Percentiles rank a stretch among this genome's conserved stretches.
Conservation (phyloP, 92 coral and sea anemone genomes). For the Pocillopora grandis region DNA sequence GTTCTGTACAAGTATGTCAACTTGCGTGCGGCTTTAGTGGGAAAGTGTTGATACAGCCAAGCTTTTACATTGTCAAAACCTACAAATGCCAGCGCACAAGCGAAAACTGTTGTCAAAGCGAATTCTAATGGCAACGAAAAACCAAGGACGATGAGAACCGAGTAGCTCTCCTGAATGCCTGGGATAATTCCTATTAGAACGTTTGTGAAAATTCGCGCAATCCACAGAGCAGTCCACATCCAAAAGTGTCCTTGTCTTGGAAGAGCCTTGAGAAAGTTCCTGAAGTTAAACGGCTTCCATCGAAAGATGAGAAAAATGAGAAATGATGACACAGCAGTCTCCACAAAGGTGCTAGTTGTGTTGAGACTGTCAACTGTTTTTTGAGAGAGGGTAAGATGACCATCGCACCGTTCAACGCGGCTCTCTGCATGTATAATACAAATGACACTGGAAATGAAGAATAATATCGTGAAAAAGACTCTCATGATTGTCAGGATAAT, state of each 20-base stretch:
- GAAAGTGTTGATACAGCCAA: constrained; percentile 16
- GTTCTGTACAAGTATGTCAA: constrained; percentile 16
- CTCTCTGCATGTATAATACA: constrained; percentile 22
- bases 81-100: constrained; percentile 16
- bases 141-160: constrained; percentile 30
- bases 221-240: constrained; percentile 33
- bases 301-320: constrained; percentile 26
- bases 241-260: constrained; percentile 29
- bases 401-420: constrained; percentile 29
- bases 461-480: constrained; percentile 10
- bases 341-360: constrained; percentile 37
- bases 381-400: constrained; percentile 23
- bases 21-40: constrained; percentile 10
- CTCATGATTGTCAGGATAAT: constrained; percentile 5
- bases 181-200: constrained; percentile 26
- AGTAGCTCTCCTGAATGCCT: constrained; percentile 17
- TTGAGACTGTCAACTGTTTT: constrained; percentile 22
- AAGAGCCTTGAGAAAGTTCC: constrained; percentile 18
- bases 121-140: constrained; percentile 23
- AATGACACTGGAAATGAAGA: constrained; percentile 28
- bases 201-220: constrained; percentile 29
- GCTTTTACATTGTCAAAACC: constrained; percentile 7
- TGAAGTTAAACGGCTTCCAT: constrained; percentile 23
- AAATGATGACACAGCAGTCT: constrained; percentile 31
- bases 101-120: constrained; percentile 30